These are phyloP conservation scores for Drosophila kohkoa DNA, from an alignment of 1,140 invertebrate species.

Conservation along the genomic window DNA sequence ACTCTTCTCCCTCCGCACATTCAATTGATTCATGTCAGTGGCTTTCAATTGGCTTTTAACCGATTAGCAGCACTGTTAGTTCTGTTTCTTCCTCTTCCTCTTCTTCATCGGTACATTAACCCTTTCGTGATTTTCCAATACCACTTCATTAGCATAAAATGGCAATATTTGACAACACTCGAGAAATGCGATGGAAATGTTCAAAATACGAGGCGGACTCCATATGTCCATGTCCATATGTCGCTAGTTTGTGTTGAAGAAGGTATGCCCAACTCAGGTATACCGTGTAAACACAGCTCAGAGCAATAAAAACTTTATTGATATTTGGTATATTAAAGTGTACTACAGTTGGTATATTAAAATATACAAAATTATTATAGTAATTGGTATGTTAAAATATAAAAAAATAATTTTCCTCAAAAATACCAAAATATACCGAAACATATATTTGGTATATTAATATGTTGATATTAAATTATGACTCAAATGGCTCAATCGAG, in stretches of 20 bases:
- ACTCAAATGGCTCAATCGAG: no score
- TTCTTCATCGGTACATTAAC: conserved; percentile 39
- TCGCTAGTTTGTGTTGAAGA: neutral
- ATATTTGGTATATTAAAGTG: no score
- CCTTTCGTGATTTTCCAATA: conserved; percentile 55
- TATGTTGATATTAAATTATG: no score
- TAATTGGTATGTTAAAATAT: no score
- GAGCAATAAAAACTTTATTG: no score
- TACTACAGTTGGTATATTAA: no score
- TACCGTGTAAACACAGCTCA: conserved; percentile 14
- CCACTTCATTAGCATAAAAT: conserved; percentile 72
- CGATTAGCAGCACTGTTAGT: conserved; percentile 61
- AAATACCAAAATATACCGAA: no score
- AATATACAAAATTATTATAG: no score
- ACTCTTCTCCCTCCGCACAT: conserved; percentile 17
- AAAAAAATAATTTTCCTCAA: no score
- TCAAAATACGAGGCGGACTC: conserved; percentile 28
- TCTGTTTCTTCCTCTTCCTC: conserved; percentile 2
- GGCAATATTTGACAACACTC: conserved; percentile 67
- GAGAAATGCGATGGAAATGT: conserved; percentile 15
- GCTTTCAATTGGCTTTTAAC: conserved; percentile 79
- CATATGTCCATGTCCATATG: conserved; percentile 4
- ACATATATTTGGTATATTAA: no score
- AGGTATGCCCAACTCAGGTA: neutral
- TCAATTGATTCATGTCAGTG: conserved; percentile 80